Percentiles rank a stretch among this genome's conserved stretches.
Evolutionary conservation across 2,888 invertebrate genomes (phyloP).

Genomic region (Clunio marinus): DNA sequence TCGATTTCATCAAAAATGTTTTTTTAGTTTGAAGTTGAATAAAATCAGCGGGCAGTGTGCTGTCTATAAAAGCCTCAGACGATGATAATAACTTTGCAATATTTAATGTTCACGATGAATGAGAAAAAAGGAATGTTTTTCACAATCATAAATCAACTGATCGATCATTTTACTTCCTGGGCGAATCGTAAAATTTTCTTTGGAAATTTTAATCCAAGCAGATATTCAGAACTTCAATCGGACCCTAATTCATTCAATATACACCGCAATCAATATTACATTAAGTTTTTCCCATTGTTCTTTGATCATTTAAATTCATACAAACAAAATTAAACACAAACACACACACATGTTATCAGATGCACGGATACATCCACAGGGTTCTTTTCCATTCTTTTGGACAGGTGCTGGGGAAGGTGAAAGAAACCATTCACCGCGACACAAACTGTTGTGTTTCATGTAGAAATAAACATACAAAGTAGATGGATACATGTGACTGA

Average conservation of each 20-base stretch:
- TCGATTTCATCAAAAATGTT: conserved; percentile 6
- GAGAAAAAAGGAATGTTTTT: neutral
- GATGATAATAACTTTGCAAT: neutral
- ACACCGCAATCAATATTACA: conserved; percentile 34
- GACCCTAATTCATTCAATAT: neutral
- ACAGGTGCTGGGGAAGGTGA: conserved; percentile 10
- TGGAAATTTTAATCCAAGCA: no score
- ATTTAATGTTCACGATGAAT: neutral
- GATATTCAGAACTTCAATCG: neutral
- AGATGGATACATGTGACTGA: neutral
- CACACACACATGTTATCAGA: neutral
- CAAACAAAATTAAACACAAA: neutral
- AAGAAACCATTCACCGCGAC: conserved; percentile 1
- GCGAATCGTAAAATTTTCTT: neutral
- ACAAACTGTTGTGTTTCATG: neutral
- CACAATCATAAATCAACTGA: neutral
- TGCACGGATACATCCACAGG: neutral
- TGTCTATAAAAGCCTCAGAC: no score
- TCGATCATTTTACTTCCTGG: neutral
- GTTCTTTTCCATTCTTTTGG: neutral
- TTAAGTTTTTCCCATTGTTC: conserved; percentile 25
- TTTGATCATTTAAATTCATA: conserved; percentile 33
- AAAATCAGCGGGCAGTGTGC: neutral
- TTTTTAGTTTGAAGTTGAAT: neutral
- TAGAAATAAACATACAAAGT: no score